Conservation (phyloP, 2,888 invertebrate species). For the Sussaba pulchella region DNA sequence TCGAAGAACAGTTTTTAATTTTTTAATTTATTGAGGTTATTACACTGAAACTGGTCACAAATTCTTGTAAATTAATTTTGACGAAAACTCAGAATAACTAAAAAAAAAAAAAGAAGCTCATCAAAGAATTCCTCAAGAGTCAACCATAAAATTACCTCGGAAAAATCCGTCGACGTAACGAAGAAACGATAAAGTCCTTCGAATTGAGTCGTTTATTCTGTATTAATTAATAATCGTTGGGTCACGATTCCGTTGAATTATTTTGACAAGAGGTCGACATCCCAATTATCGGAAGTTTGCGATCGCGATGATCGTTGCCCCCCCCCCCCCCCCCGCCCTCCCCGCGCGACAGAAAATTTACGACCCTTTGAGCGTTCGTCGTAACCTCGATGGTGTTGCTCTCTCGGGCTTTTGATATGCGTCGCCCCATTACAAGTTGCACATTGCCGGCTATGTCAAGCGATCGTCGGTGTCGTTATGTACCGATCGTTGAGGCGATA, state of each 20-base stretch:
- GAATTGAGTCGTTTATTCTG: background rate
- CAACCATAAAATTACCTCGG: too few species aligned
- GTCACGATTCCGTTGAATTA: constrained; percentile 1
- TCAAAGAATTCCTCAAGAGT: too few species aligned
- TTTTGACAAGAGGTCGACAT: constrained; percentile 1
- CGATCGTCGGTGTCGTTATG: background rate
- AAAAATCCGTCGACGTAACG: background rate
- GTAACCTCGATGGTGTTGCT: background rate
- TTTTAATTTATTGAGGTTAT: too few species aligned
- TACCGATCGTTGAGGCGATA: constrained; percentile 5
- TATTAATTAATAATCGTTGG: background rate
- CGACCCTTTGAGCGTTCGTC: constrained; percentile 2
- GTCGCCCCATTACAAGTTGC: background rate
- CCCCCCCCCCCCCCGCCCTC: too few species aligned
- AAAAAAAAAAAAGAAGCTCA: too few species aligned
- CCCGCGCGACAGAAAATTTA: constrained; percentile 19
- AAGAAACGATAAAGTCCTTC: background rate
- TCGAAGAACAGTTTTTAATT: too few species aligned
- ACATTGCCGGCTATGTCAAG: background rate
- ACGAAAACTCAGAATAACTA: too few species aligned
- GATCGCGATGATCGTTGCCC: background rate
- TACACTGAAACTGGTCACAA: too few species aligned
- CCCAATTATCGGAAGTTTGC: constrained; percentile 17
- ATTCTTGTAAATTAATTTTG: too few species aligned
- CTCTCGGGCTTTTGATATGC: background rate